These are phyloP conservation scores for Harpalus rubripes DNA, from an alignment of 2,888 invertebrate species.

Conservation along the genomic window DNA sequence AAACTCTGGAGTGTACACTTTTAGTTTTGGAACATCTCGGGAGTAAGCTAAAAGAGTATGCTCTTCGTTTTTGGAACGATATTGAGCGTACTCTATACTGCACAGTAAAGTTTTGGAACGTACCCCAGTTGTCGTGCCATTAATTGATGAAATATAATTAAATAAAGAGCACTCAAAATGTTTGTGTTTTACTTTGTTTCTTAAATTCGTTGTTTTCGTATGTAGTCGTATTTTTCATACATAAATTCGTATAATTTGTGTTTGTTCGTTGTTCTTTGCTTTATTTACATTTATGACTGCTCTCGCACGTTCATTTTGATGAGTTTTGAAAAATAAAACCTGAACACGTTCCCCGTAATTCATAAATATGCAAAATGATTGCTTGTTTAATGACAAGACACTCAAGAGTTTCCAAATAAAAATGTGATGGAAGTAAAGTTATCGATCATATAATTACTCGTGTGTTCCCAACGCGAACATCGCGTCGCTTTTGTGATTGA, in stretches of 20 bases:
- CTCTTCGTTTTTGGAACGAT: too few relatives aligned
- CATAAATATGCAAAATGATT: slow-evolving; percentile 7
- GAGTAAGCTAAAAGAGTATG: too few relatives aligned
- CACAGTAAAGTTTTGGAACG: too few relatives aligned
- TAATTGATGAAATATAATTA: too few relatives aligned
- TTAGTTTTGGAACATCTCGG: too few relatives aligned
- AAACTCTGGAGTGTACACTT: too few relatives aligned
- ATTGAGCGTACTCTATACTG: too few relatives aligned
- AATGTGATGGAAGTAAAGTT: slow-evolving; percentile 11
- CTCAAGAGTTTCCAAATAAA: not conserved
- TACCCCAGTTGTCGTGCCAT: too few relatives aligned
- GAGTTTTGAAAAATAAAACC: not conserved
- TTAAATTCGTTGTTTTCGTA: not conserved
- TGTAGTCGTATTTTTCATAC: not conserved
- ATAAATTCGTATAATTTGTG: not conserved
- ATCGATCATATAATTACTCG: slow-evolving; percentile 46
- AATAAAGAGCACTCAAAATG: too few relatives aligned
- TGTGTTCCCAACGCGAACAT: slow-evolving; percentile 32
- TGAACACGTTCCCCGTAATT: not conserved
- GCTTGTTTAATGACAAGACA: slow-evolving; percentile 26
- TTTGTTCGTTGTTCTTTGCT: not conserved
- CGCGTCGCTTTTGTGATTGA: slow-evolving; percentile 46
- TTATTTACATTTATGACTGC: slow-evolving; percentile 3
- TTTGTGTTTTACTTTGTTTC: too few relatives aligned
- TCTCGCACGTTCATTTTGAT: not conserved